A percentile compares a stretch with the other conserved stretches of the same genome.
phyloP scores from a whole-genome alignment of 2,888 invertebrate genomes.

The Lochmaea crataegi region DNA sequence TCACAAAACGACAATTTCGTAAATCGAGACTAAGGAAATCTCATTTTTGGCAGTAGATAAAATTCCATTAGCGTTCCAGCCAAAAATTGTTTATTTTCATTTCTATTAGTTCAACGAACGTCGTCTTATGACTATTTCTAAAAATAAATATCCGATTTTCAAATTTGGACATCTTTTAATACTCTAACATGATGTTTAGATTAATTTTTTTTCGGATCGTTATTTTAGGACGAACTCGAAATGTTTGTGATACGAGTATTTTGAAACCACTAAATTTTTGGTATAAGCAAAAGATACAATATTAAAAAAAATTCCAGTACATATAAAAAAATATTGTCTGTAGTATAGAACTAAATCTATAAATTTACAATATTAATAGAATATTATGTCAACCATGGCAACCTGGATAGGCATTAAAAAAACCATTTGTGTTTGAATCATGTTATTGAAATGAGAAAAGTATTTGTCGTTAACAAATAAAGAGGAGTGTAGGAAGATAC shows the following conservation, averaged over 20 bases:
- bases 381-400: no score
- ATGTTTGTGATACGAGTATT: no score
- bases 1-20: not conserved
- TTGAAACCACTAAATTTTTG: no score
- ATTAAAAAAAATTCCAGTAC: no score
- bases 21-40: not conserved
- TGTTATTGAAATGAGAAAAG: not conserved
- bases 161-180: not conserved
- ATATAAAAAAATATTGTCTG: not conserved
- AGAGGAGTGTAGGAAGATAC: no score
- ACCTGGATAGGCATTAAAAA: no score
- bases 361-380: no score
- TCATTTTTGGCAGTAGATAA: conserved; percentile 2
- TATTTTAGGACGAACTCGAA: no score
- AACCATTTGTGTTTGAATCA: not conserved
- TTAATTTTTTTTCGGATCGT: no score
- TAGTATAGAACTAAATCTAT: not conserved
- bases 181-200: no score
- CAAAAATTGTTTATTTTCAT: conserved; percentile 16
- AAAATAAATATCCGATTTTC: not conserved
- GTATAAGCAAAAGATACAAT: no score
- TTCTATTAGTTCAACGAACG: conserved; percentile 4
- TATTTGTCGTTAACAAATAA: no score
- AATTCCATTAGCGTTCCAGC: not conserved
- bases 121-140: conserved; percentile 2